phyloP scores from a whole-genome alignment of 2,113 vertebrate genomes.

The Oryzias woworae region DNA sequence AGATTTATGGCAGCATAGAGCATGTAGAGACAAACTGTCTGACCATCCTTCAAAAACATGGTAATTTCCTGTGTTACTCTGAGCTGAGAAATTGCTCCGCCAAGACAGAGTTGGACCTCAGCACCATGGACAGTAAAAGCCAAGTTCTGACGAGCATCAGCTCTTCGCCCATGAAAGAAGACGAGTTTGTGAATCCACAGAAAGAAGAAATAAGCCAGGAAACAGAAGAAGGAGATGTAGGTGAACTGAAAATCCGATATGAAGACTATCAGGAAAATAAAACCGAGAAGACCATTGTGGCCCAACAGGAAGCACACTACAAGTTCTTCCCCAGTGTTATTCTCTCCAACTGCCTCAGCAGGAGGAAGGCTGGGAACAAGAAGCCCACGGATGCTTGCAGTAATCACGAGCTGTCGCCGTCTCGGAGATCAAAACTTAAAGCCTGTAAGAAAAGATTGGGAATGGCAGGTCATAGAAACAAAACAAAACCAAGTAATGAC shows the following conservation, averaged over 20 bases:
- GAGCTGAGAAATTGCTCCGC: constrained; percentile 84
- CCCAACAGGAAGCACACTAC: constrained; percentile 96
- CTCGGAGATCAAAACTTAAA: constrained; percentile 85
- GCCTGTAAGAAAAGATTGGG: constrained; percentile 81
- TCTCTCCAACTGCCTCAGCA: constrained; percentile 94
- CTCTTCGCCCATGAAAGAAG: constrained; percentile 56
- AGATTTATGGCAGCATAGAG: constrained; percentile 87
- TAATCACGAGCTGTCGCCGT: constrained; percentile 78
- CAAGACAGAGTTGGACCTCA: constrained; percentile 82
- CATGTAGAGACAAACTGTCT: constrained; percentile 85
- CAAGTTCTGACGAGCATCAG: constrained; percentile 60
- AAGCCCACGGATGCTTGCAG: constrained; percentile 72
- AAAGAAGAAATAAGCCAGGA: constrained; percentile 68
- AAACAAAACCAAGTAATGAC: constrained; percentile 52
- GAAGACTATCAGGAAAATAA: constrained; percentile 98
- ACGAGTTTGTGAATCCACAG: constrained; percentile 45
- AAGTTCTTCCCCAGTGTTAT: constrained; percentile 98
- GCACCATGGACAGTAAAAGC: constrained; percentile 79
- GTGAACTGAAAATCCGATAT: constrained; percentile 95
- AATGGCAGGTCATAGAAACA: constrained; percentile 70
- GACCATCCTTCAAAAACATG: constrained; percentile 80
- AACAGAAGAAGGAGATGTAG: constrained; percentile 85
- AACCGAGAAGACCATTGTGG: constrained; percentile 87
- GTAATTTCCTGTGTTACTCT: constrained; percentile 81
- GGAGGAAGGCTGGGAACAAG: constrained; percentile 78